Conservation (phyloP, 2,797 vertebrate genomes). For the Danio aesculapii region DNA sequence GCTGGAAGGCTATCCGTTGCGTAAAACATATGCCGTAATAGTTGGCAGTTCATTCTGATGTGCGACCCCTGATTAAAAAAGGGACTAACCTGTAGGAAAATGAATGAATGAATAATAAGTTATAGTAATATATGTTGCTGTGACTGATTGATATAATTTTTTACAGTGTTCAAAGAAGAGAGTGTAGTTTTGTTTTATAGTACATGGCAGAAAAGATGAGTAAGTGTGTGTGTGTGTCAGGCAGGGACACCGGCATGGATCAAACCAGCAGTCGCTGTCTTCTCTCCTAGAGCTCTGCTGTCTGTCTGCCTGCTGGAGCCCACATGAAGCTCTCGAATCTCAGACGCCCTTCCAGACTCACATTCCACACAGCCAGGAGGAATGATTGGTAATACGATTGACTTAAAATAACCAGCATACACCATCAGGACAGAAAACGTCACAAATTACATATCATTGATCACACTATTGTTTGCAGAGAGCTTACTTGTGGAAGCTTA, state of each 20-base stretch:
- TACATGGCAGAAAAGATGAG: slow-evolving; percentile 29
- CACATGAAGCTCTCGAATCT: slow-evolving; percentile 55
- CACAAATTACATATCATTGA: too few relatives aligned
- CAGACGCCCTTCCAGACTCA: slow-evolving; percentile 40
- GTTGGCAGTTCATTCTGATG: too few relatives aligned
- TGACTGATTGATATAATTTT: too few relatives aligned
- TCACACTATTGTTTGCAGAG: too few relatives aligned
- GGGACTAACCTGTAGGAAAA: too few relatives aligned
- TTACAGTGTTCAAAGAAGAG: background rate
- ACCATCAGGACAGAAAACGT: background rate
- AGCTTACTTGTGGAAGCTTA: too few relatives aligned
- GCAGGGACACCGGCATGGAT: slow-evolving; percentile 56
- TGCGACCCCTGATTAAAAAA: too few relatives aligned
- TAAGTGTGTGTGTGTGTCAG: slow-evolving; percentile 17
- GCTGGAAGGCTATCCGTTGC: too few relatives aligned
- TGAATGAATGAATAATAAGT: too few relatives aligned
- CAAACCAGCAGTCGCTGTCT: slow-evolving; percentile 32
- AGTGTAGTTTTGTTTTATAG: slow-evolving; percentile 5
- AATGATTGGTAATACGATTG: slow-evolving; percentile 51
- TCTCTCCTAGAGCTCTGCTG: slow-evolving; percentile 36
- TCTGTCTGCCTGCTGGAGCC: slow-evolving; percentile 57
- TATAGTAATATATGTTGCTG: too few relatives aligned
- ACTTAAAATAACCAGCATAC: slow-evolving; percentile 52
- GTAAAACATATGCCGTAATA: too few relatives aligned
- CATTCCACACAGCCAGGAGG: slow-evolving; percentile 36